Evolutionary conservation across 2,888 invertebrate species (phyloP).

Genomic region (Platycheirus rosarum): DNA sequence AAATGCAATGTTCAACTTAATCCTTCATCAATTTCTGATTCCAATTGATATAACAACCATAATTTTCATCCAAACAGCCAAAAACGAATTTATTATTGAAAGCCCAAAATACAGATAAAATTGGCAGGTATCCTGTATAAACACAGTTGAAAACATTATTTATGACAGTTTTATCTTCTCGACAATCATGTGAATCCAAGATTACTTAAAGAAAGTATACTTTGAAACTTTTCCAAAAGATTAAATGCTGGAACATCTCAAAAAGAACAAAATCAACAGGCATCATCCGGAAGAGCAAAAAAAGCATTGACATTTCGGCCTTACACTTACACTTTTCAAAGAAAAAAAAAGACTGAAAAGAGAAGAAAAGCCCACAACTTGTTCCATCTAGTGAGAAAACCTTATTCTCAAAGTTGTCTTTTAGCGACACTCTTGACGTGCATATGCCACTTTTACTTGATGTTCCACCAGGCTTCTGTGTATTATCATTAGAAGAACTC

Average conservation of each 20-base stretch:
- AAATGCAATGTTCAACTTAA: too few relatives aligned
- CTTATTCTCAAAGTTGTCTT: slow-evolving; percentile 38
- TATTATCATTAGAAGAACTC: slow-evolving; percentile 28
- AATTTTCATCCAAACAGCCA: too few relatives aligned
- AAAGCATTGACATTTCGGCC: too few relatives aligned
- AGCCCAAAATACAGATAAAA: too few relatives aligned
- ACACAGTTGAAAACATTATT: neutral
- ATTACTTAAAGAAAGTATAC: slow-evolving; percentile 14
- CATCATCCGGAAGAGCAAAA: neutral
- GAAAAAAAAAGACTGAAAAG: slow-evolving; percentile 1
- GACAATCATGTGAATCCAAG: slow-evolving; percentile 21
- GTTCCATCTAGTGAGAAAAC: slow-evolving; percentile 25
- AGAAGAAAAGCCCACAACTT: neutral
- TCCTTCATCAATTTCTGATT: too few relatives aligned
- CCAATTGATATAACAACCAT: too few relatives aligned
- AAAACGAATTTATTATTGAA: too few relatives aligned
- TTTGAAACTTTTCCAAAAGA: slow-evolving; percentile 40
- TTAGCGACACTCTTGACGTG: slow-evolving; percentile 32
- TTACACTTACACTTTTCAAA: slow-evolving; percentile 25
- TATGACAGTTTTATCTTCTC: slow-evolving; percentile 3
- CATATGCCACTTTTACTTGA: slow-evolving; percentile 37
- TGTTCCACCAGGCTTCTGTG: slow-evolving; percentile 9
- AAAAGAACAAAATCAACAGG: slow-evolving; percentile 19
- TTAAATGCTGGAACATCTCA: slow-evolving; percentile 2
- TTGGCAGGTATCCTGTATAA: too few relatives aligned